Evolutionary conservation across 2,888 invertebrate genomes (phyloP).

Genomic region (Orthosia gracilis): DNA sequence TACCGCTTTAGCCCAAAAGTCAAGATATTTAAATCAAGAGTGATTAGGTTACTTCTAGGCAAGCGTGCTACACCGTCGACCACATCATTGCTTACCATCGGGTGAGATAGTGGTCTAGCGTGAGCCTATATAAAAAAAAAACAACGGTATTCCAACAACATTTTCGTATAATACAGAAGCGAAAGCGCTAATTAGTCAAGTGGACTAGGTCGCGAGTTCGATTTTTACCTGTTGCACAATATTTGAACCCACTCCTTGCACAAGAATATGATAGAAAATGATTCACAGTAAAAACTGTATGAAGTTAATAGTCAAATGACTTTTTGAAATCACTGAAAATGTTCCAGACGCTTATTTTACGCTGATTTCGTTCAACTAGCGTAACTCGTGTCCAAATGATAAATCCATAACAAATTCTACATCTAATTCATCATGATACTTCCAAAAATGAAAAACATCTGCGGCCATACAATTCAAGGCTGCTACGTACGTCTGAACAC

Average conservation of each 20-base stretch:
- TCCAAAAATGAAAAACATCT: constrained; percentile 27
- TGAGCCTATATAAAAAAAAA: too few species aligned
- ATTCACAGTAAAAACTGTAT: neutral
- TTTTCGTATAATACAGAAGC: neutral
- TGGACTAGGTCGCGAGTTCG: neutral
- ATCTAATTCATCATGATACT: constrained; percentile 33
- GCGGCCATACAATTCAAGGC: constrained; percentile 53
- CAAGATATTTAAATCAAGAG: too few species aligned
- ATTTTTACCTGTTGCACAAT: neutral
- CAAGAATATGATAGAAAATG: neutral
- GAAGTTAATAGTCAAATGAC: neutral
- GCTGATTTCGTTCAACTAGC: constrained; percentile 17
- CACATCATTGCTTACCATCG: too few species aligned
- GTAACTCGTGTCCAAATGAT: constrained; percentile 9
- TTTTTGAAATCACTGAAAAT: constrained; percentile 12
- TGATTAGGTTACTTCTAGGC: too few species aligned
- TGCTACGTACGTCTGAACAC: constrained; percentile 49
- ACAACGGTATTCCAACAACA: neutral
- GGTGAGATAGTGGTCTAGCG: too few species aligned
- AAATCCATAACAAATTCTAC: constrained; percentile 20
- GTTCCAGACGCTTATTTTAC: constrained; percentile 19
- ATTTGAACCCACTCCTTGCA: neutral
- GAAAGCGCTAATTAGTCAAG: neutral
- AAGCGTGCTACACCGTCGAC: too few species aligned
- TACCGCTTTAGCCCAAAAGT: neutral